phyloP scores from a whole-genome alignment of 2,113 vertebrate genomes.

The Poeciliopsis retropinna region DNA sequence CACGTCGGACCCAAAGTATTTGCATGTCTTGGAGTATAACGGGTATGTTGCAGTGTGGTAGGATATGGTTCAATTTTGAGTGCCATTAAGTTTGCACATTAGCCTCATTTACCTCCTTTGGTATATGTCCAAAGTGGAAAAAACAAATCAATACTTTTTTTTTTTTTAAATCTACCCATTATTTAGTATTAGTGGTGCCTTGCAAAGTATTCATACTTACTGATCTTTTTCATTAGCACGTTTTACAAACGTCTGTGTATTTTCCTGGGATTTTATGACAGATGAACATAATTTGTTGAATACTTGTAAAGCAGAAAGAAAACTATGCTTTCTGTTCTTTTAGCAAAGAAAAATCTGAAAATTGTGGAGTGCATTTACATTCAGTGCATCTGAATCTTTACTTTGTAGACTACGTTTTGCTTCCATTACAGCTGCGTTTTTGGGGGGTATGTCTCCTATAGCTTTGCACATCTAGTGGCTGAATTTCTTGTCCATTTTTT shows the following conservation, averaged over 20 bases:
- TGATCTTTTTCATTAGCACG: neutral
- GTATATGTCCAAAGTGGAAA: conserved; percentile 11
- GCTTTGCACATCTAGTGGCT: neutral
- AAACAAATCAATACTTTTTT: conserved; percentile 1
- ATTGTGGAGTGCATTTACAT: neutral
- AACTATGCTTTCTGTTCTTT: neutral
- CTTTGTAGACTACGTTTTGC: neutral
- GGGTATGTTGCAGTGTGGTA: conserved; percentile 40
- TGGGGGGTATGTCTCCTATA: too few species aligned
- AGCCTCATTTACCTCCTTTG: conserved; percentile 49
- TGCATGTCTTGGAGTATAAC: conserved; percentile 24
- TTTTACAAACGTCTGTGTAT: neutral
- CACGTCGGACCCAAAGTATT: conserved; percentile 36
- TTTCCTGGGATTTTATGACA: neutral
- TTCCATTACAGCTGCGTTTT: neutral
- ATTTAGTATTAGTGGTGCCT: conserved; percentile 13
- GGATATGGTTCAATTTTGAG: conserved; percentile 56
- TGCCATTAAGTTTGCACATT: conserved; percentile 65
- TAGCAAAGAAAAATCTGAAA: neutral
- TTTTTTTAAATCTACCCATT: conserved; percentile 17
- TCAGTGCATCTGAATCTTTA: neutral
- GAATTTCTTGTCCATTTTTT: neutral
- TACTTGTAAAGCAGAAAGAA: neutral
- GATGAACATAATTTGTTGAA: neutral
- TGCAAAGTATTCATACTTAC: neutral